A percentile compares a stretch with the other conserved stretches of the same genome.
phyloP scores from a whole-genome alignment of 2,797 vertebrate species.

The Rhabdophis nuchalis region DNA sequence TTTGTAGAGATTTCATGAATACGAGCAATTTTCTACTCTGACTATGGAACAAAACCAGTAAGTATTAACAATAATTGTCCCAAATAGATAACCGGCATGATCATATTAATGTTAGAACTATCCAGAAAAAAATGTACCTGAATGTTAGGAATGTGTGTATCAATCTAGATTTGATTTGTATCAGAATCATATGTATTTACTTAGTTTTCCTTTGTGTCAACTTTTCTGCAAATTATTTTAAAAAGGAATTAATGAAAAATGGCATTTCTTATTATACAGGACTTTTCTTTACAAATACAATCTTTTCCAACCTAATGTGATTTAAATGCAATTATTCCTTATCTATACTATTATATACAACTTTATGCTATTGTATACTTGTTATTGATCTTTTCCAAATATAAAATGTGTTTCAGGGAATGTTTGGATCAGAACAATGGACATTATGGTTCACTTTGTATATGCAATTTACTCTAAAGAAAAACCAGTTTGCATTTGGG shows the following conservation, averaged over 20 bases:
- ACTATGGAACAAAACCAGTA: not conserved
- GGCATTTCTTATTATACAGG: not conserved
- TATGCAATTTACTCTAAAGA: not conserved
- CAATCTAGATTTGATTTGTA: not conserved
- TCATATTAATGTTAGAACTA: not conserved
- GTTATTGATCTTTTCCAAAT: not conserved
- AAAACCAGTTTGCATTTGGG: not conserved
- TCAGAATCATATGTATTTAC: not conserved
- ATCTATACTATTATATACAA: not conserved
- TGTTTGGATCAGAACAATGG: not conserved
- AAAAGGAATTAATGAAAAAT: not conserved
- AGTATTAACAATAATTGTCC: not conserved
- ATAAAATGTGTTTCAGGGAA: not conserved
- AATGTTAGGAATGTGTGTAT: not conserved
- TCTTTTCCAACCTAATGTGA: not conserved
- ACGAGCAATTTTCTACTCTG: not conserved
- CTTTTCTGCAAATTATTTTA: not conserved
- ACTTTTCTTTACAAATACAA: not conserved
- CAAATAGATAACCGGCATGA: not conserved
- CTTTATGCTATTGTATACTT: not conserved
- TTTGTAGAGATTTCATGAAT: not conserved
- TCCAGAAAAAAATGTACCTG: not conserved
- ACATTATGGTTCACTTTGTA: not conserved
- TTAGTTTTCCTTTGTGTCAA: not conserved
- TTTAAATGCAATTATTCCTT: not conserved